Evolutionary conservation across 2,888 invertebrate species (phyloP), one percentile per base, ranked within the genome.

Genomic region (Heliconius ethilla): DNA sequence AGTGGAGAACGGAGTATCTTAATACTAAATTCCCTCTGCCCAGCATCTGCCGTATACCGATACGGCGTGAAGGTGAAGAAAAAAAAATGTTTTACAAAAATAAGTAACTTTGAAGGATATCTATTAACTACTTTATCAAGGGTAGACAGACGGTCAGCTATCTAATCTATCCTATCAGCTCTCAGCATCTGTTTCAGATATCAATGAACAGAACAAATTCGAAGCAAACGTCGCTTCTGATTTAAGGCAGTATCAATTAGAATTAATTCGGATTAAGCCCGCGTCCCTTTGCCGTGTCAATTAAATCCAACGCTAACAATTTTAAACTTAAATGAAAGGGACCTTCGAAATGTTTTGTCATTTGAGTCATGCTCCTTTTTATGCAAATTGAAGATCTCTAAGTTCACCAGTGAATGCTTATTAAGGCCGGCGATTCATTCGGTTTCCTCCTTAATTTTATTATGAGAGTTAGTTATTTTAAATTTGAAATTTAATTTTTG

Each of bases 321-420:
- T 91, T 88, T 88, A 90, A 92, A 92, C 91, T 92, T 90, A 89
- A 93, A 92, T 92, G 91, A 90, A 91, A 92, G 90, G 88, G 89
- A 89, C 89, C 89, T 88, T 86, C 84, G 86, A 84, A 89, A 90
- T 92, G 91, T 92, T 92, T 92, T 90, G 92, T 91, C 89, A 88
- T 90, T 88, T 89, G 88, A 90, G 90, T 88, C 88, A 88, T 88
- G 89, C 85, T 86, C 90, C 92, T 92, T 92, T 91, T 93, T 92
- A 93, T 93, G 93, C 90, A 91, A 94, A 93, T 93, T 86, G 79
- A 83, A 87, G 88, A 89, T 90, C 88, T 89, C 83, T 80, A 89
- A 91, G 87, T 89, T 91, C 87, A 85, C 83, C 86, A 33, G 87
- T 82, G 86, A 88, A 85, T 84, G 85, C 88, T 87, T 90, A 88